phyloP scores from a whole-genome alignment of 2,797 vertebrate genomes.

The Tauraco hartlaubi region DNA sequence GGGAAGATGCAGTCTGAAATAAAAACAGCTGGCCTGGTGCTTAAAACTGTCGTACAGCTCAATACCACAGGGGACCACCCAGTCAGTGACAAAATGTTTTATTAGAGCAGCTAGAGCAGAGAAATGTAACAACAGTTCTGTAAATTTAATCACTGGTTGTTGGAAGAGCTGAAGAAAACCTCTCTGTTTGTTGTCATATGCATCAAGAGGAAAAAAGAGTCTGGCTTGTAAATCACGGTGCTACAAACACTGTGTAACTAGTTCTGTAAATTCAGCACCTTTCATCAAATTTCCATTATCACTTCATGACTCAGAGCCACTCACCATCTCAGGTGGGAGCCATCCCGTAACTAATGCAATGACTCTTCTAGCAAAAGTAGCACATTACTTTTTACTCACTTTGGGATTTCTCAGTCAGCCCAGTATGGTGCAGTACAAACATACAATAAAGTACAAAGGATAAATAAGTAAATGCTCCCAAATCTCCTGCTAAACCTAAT shows the following conservation, averaged over 20 bases:
- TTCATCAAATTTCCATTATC: constrained; percentile 8
- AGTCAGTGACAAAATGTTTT: not conserved
- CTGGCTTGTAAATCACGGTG: not conserved
- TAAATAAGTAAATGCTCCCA: constrained; percentile 5
- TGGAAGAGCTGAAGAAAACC: constrained; percentile 10
- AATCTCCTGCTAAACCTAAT: not conserved
- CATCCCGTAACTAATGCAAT: not conserved
- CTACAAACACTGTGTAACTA: not conserved
- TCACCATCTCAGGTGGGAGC: not conserved
- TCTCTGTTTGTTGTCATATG: not conserved
- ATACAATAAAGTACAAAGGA: not conserved
- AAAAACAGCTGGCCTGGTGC: not conserved
- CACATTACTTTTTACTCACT: not conserved
- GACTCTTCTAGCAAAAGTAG: not conserved
- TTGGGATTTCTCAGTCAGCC: not conserved
- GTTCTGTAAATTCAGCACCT: constrained; percentile 25
- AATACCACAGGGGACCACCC: not conserved
- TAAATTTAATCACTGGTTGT: constrained; percentile 10
- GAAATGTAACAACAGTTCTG: not conserved
- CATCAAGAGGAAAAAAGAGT: not conserved
- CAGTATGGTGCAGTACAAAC: not conserved
- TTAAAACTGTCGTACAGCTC: not conserved
- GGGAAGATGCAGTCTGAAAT: not conserved
- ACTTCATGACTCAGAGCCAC: not conserved
- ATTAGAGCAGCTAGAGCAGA: not conserved